phyloP scores from a whole-genome alignment of 2,888 invertebrate genomes.

The Eucriotettix oculatus region DNA sequence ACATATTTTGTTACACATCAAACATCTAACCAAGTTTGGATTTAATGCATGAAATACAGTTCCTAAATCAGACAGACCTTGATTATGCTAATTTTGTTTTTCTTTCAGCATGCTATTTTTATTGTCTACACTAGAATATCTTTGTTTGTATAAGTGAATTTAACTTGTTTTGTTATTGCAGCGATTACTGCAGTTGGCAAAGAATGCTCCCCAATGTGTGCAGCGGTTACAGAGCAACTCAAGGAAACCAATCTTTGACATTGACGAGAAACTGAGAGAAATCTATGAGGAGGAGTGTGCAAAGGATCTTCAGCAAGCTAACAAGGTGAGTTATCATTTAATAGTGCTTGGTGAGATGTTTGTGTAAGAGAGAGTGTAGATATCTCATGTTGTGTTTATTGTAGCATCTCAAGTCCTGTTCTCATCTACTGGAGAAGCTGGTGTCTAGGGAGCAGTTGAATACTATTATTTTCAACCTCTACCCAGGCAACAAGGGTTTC shows the following conservation, averaged over 20 bases:
- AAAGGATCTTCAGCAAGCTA: conserved; percentile 3
- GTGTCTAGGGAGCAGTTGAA: conserved; percentile 72
- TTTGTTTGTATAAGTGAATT: neutral
- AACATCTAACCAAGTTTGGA: too few species aligned
- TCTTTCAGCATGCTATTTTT: neutral
- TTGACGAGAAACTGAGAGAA: conserved; percentile 26
- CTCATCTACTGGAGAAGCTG: conserved; percentile 67
- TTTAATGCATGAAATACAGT: neutral
- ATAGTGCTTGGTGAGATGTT: neutral
- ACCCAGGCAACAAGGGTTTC: conserved; percentile 85
- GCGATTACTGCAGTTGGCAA: conserved; percentile 15
- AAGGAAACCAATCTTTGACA: conserved; percentile 21
- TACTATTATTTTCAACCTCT: conserved; percentile 77
- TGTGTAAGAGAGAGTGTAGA: neutral
- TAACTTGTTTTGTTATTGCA: conserved; percentile 2
- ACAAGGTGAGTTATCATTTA: neutral
- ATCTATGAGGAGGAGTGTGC: conserved; percentile 23
- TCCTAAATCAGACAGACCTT: neutral
- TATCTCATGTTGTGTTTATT: neutral
- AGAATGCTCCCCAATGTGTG: conserved; percentile 13
- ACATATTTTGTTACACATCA: too few species aligned
- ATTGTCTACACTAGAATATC: neutral
- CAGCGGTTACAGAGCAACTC: conserved; percentile 13
- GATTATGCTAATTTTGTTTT: neutral
- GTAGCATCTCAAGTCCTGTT: conserved; percentile 17